These are phyloP conservation scores for Pemphigus obesinymphae DNA, from an alignment of 1,140 invertebrate species.

Conservation along the genomic window DNA sequence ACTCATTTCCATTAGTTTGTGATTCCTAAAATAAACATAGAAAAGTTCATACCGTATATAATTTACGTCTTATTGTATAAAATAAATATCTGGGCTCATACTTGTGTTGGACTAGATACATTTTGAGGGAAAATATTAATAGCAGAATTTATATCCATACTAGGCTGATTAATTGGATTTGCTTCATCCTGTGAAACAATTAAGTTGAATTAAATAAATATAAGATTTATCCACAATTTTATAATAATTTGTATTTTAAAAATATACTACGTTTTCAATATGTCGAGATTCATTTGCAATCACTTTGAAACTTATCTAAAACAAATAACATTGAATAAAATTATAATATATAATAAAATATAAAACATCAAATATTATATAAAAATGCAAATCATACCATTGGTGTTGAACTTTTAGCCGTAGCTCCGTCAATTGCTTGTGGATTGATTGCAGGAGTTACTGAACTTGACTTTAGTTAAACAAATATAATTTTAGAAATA, in stretches of 20 bases:
- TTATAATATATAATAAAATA: background rate
- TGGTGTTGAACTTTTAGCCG: conserved; percentile 22
- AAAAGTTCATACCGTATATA: background rate
- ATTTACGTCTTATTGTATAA: background rate
- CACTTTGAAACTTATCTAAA: background rate
- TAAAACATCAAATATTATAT: background rate
- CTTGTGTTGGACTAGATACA: background rate
- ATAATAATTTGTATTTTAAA: background rate
- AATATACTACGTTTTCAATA: background rate
- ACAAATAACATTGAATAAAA: conserved; percentile 5
- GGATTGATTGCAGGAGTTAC: conserved; percentile 45
- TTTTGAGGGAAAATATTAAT: background rate
- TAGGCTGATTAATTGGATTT: conserved; percentile 24
- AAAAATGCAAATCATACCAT: background rate
- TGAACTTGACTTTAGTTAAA: conserved; percentile 23
- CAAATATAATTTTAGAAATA: background rate
- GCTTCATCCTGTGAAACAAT: conserved; percentile 3
- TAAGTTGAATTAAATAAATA: background rate
- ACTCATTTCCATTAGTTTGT: conserved; percentile 10
- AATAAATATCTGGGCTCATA: background rate
- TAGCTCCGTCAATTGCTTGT: conserved; percentile 42
- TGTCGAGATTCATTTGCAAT: background rate
- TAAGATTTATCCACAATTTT: background rate
- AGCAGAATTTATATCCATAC: background rate
- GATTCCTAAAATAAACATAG: conserved; percentile 13